A percentile compares a stretch with the other conserved stretches of the same genome.
phyloP scores from a whole-genome alignment of 1,140 invertebrate genomes.

The Drosophila lowei region DNA sequence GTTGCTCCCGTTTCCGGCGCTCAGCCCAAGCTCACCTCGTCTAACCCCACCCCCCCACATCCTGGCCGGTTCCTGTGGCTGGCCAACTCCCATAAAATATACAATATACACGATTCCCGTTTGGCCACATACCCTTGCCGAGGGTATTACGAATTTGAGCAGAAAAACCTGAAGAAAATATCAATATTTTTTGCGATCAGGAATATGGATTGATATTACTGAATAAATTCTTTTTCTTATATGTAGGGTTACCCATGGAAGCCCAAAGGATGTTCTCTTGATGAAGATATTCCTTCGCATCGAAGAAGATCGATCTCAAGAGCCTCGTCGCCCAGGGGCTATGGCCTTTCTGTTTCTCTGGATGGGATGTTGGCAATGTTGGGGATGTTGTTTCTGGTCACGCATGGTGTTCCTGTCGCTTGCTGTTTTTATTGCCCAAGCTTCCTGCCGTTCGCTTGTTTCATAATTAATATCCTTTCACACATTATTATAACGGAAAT shows the following conservation, averaged over 20 bases:
- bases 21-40: constrained; percentile 20
- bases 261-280: too few relatives aligned
- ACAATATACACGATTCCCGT: constrained; percentile 59
- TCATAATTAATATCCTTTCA: constrained; percentile 82
- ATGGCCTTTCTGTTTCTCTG: constrained; percentile 16
- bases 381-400: constrained; percentile 71
- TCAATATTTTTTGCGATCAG: too few relatives aligned
- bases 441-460: constrained; percentile 76
- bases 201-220: too few relatives aligned
- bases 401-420: constrained; percentile 74
- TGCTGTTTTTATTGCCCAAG: constrained; percentile 75
- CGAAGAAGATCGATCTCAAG: too few relatives aligned
- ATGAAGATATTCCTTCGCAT: too few relatives aligned
- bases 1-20: constrained; percentile 76
- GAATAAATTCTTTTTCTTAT: too few relatives aligned
- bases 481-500: constrained; percentile 80
- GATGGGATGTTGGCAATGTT: constrained; percentile 28
- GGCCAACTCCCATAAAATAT: constrained; percentile 66
- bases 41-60: constrained; percentile 8
- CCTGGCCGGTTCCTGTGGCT: constrained; percentile 10
- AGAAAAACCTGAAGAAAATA: too few relatives aligned
- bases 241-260: too few relatives aligned
- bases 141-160: too few relatives aligned
- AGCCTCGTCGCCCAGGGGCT: too few relatives aligned
- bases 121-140: too few relatives aligned